Conservation (phyloP, 2,888 invertebrate species). For the Phrixothrix hirtus region DNA sequence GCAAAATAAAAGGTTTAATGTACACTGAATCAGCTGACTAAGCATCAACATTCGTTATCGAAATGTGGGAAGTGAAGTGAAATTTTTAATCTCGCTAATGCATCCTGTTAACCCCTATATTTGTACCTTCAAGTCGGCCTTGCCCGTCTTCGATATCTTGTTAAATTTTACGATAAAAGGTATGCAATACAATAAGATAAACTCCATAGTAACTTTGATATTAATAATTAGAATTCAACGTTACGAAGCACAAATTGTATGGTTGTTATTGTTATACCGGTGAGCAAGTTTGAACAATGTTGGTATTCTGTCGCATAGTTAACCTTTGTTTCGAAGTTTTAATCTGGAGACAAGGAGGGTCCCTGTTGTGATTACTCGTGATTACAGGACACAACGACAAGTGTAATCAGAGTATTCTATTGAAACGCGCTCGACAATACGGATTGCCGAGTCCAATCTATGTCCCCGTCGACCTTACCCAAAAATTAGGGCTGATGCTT, state of each 20-base stretch:
- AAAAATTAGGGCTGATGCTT: slow-evolving; percentile 33
- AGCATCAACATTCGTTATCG: no score
- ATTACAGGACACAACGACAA: slow-evolving; percentile 42
- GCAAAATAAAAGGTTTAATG: no score
- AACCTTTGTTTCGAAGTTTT: slow-evolving; percentile 53
- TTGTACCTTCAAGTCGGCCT: no score
- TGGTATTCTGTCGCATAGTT: slow-evolving; percentile 41
- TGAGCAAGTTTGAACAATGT: slow-evolving; percentile 31
- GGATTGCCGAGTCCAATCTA: slow-evolving; percentile 38
- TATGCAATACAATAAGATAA: no score
- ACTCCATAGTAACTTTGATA: no score
- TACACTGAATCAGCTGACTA: no score
- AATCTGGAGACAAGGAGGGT: slow-evolving; percentile 48
- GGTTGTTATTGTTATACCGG: slow-evolving; percentile 9
- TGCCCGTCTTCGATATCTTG: no score
- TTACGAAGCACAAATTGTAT: neutral
- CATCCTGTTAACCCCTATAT: no score
- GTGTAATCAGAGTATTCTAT: slow-evolving; percentile 42
- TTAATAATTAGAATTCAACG: neutral
- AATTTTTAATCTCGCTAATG: no score
- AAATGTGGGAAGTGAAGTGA: no score
- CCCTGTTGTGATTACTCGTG: slow-evolving; percentile 38
- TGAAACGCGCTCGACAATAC: slow-evolving; percentile 40
- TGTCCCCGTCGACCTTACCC: slow-evolving; percentile 29
- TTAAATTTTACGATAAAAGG: no score